Evolutionary conservation across 2,113 vertebrate genomes (phyloP), one percentile per base, ranked within the genome.

Genomic region (Uria aalge): DNA sequence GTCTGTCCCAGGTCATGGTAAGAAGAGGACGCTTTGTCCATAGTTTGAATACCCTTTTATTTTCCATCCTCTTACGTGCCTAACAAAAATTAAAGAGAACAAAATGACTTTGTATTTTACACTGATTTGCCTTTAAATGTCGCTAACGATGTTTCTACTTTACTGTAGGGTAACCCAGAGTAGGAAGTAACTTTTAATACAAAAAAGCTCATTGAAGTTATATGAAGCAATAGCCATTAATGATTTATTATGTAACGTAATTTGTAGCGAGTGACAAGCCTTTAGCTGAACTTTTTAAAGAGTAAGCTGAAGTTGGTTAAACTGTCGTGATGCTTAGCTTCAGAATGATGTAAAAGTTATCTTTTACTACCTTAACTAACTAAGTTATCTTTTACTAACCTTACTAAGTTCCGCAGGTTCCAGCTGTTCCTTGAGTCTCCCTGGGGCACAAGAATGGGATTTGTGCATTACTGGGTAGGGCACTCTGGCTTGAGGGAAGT

Each of bases 1-100:
- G 85, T 97, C 97, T 97, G 91, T 90, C 92, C 94, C 96, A 86
- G 95, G 96, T 97, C 97, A 97, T 98, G 97, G 98, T 98, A 98
- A 98, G 98, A 94, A 97, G 73, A 96, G 90, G 76, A 96, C 91
- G 27, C 38, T 83, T 92, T 96, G 92, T 97, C 95, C 92, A 6
- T 83, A 79, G 96, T 97, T 97, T 94, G 72, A 92, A 90, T 96
- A 57, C 83, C 52, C 50, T 96, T 94, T 95, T 72, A 15, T 84
- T 97, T 97, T 93, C 45, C 45, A 77, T 95, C 67, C 63, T 92
- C 18, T 72, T 92, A 91, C 55, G 55, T 94, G 68, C 85, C 50
- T 83, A 50, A 67, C 59, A 85, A 74, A 81, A 85, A 20, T 60
- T 52, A 45, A 74, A 57, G 40, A 43, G 72, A 76, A 53, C 47